Conservation (phyloP, 2,888 invertebrate genomes). For the Aspidiotus destructor region DNA sequence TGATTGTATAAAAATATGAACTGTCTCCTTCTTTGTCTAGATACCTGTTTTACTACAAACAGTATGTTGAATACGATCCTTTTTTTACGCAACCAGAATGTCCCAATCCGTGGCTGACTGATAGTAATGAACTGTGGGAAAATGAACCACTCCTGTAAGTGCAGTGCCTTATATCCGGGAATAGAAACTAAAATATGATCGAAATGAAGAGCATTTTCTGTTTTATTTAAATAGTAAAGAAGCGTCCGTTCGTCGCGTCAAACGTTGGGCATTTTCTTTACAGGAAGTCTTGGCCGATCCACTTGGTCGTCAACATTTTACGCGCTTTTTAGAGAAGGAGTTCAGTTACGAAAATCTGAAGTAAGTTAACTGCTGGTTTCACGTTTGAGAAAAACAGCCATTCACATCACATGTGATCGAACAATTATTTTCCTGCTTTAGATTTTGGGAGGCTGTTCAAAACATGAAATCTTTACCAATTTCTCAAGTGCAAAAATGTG, state of each 20-base stretch:
- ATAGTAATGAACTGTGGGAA: conserved; percentile 95
- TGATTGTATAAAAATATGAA: conserved; percentile 13
- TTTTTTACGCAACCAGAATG: conserved; percentile 87
- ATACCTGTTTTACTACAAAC: conserved; percentile 84
- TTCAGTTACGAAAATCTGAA: conserved; percentile 98
- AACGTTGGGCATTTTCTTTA: conserved; percentile 94
- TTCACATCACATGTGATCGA: neutral
- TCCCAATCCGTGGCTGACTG: conserved; percentile 94
- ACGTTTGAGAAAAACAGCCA: neutral
- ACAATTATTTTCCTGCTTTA: conserved; percentile 41
- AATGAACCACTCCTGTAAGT: conserved; percentile 79
- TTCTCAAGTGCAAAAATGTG: conserved; percentile 69
- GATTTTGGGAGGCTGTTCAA: conserved; percentile 93
- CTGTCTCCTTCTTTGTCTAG: conserved; percentile 44
- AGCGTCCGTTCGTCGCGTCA: conserved; percentile 82
- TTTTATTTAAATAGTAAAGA: conserved; percentile 60
- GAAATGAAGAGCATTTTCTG: neutral
- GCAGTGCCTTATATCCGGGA: conserved; percentile 18
- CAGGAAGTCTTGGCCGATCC: conserved; percentile 89
- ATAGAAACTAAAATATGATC: neutral
- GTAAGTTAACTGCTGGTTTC: conserved; percentile 47
- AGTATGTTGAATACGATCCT: conserved; percentile 92
- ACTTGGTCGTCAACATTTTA: conserved; percentile 93
- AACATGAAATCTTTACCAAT: conserved; percentile 81
- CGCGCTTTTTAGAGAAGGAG: conserved; percentile 91